These are phyloP conservation scores for Platerodrilus igneus DNA, from an alignment of 2,888 invertebrate genomes.

Conservation along the genomic window DNA sequence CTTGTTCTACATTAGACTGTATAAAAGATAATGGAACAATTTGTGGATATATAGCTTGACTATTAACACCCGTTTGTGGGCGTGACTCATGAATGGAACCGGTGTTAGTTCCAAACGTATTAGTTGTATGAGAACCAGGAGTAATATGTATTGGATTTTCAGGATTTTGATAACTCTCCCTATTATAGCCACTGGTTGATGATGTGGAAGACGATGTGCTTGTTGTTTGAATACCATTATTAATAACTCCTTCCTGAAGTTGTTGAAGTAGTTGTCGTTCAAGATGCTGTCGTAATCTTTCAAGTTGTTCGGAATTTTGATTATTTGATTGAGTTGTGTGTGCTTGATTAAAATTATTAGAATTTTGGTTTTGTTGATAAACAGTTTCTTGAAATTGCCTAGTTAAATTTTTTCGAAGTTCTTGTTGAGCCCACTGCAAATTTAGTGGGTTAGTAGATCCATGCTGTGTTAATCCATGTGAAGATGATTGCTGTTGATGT, in stretches of 20 bases:
- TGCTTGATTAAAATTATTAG: constrained; percentile 16
- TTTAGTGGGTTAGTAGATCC: too few species aligned
- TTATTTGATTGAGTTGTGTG: constrained; percentile 36
- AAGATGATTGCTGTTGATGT: constrained; percentile 12
- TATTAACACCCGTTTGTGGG: too few species aligned
- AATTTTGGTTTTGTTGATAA: constrained; percentile 33
- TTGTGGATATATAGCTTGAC: too few species aligned
- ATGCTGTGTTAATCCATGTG: too few species aligned
- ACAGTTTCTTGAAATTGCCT: constrained; percentile 38
- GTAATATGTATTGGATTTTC: constrained; percentile 14
- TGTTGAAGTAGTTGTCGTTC: constrained; percentile 36
- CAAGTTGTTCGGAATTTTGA: constrained; percentile 40
- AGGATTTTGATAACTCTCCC: constrained; percentile 1
- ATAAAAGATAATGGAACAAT: too few species aligned
- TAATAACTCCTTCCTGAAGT: constrained; percentile 29
- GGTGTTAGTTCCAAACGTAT: too few species aligned
- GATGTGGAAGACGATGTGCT: constrained; percentile 1
- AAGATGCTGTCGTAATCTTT: constrained; percentile 36
- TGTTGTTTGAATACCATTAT: constrained; percentile 12
- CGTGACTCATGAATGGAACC: neutral
- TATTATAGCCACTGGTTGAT: neutral
- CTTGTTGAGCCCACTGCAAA: constrained; percentile 36
- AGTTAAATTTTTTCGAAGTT: constrained; percentile 40
- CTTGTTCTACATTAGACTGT: too few species aligned
- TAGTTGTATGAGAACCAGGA: constrained; percentile 15